Evolutionary conservation across 2,797 vertebrate species (phyloP).

Genomic region (Pygocentrus nattereri): DNA sequence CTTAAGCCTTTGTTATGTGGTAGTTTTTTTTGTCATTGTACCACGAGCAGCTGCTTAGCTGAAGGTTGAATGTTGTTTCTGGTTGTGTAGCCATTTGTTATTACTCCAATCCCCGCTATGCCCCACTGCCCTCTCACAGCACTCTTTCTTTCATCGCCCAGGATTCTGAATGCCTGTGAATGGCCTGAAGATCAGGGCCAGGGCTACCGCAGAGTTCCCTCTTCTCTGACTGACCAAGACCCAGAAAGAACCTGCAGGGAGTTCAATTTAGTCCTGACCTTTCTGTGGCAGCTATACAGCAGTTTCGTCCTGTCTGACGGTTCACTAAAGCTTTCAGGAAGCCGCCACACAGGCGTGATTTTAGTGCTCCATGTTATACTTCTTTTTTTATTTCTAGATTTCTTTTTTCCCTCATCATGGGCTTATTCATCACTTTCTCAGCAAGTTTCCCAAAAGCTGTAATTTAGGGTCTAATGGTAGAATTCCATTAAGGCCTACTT

Average conservation of each 20-base stretch:
- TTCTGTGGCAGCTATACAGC: neutral
- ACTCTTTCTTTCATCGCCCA: neutral
- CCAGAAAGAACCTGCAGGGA: neutral
- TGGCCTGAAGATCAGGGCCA: neutral
- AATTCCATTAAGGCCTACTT: neutral
- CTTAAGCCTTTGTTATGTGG: no score
- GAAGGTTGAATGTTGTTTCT: neutral
- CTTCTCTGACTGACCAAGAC: neutral
- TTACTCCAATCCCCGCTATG: neutral
- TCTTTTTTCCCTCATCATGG: neutral
- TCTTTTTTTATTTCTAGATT: neutral
- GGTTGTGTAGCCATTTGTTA: neutral
- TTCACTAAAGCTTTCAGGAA: neutral
- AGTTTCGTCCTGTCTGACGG: neutral
- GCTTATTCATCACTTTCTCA: neutral
- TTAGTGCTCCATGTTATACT: neutral
- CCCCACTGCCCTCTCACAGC: neutral
- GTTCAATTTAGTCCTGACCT: neutral
- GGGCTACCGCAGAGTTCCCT: neutral
- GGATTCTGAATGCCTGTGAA: neutral
- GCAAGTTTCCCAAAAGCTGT: neutral
- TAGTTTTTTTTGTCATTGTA: neutral
- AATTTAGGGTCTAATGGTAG: neutral
- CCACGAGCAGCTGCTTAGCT: no score
- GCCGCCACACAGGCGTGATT: neutral